Percentiles rank a stretch among this genome's conserved stretches.
Evolutionary conservation across 2,888 invertebrate species (phyloP).

Genomic region (Microchrysa polita): DNA sequence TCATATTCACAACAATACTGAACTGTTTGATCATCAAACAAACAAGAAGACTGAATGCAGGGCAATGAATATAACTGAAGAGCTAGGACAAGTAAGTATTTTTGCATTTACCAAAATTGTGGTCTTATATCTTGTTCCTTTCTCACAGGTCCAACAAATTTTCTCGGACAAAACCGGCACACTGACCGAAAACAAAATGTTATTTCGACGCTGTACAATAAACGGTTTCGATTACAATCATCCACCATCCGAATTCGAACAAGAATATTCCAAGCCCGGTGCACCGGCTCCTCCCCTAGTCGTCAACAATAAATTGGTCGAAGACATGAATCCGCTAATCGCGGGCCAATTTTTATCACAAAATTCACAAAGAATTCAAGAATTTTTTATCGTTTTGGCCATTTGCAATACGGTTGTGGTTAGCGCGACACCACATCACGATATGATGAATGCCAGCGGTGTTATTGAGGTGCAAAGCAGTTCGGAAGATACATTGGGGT

Average conservation of each 20-base stretch:
- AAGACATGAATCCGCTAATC: slow-evolving; percentile 65
- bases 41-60: slow-evolving; percentile 89
- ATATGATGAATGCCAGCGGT: slow-evolving; percentile 76
- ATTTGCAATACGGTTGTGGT: slow-evolving; percentile 98
- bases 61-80: slow-evolving; percentile 96
- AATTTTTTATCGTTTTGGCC: slow-evolving; percentile 90
- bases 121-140: slow-evolving; percentile 50
- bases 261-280: slow-evolving; percentile 65
- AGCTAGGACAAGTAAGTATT: slow-evolving; percentile 83
- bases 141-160: slow-evolving; percentile 76
- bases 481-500: slow-evolving; percentile 56
- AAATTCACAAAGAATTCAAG: slow-evolving; percentile 81
- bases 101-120: slow-evolving; percentile 49
- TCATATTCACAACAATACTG: slow-evolving; percentile 90
- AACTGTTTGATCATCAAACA: slow-evolving; percentile 84
- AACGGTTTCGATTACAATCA: slow-evolving; percentile 91
- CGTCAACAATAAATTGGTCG: slow-evolving; percentile 65
- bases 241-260: slow-evolving; percentile 75
- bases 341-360: slow-evolving; percentile 63
- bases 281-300: slow-evolving; percentile 66
- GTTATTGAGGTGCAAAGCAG: slow-evolving; percentile 66
- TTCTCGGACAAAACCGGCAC: slow-evolving; percentile 99
- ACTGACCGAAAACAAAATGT: slow-evolving; percentile 96
- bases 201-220: slow-evolving; percentile 90
- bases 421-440: slow-evolving; percentile 80